phyloP scores from a whole-genome alignment of 2,113 vertebrate species.

The Coturnix japonica region DNA sequence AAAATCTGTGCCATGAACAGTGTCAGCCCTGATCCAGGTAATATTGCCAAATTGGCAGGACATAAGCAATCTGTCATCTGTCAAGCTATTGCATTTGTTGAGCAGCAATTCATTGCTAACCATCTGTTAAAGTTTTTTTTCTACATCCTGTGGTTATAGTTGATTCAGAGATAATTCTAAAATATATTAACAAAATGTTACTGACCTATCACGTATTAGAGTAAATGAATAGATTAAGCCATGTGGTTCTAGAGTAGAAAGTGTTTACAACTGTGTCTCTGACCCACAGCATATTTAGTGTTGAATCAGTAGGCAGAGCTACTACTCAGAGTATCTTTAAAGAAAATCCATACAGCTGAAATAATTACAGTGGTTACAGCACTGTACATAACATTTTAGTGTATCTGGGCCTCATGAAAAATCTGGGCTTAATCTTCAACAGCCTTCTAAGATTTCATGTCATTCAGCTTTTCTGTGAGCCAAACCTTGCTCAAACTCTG shows the following conservation, averaged over 20 bases:
- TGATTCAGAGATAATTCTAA: background rate
- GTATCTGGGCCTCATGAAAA: background rate
- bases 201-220: background rate
- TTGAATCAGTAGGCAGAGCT: conserved; percentile 3
- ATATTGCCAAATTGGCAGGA: conserved; percentile 39
- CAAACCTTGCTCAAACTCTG: background rate
- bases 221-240: background rate
- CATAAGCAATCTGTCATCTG: background rate
- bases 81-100: conserved; percentile 5
- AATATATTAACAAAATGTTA: background rate
- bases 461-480: background rate
- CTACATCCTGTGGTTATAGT: background rate
- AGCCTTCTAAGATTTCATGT: background rate
- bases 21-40: conserved; percentile 15
- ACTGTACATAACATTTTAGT: background rate
- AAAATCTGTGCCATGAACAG: background rate
- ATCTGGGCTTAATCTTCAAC: background rate
- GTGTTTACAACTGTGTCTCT: background rate
- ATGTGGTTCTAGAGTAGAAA: background rate
- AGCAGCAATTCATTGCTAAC: conserved; percentile 11
- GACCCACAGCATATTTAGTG: background rate
- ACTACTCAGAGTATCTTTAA: background rate
- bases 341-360: background rate
- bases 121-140: conserved; percentile 35
- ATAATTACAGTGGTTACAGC: background rate